phyloP scores from a whole-genome alignment of 2,888 invertebrate species.

The Drosophila lutescens region DNA sequence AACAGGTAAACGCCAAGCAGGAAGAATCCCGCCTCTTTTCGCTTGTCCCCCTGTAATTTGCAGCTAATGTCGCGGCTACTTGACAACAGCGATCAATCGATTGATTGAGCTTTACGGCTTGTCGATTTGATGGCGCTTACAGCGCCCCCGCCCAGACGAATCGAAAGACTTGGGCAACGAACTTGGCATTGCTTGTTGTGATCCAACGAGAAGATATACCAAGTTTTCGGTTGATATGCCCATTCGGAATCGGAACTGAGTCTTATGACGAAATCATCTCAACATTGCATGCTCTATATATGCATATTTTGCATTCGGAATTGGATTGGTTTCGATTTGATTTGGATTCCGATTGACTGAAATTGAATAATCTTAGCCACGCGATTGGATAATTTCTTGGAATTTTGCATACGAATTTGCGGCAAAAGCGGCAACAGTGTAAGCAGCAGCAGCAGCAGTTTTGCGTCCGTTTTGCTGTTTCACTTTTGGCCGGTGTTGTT shows the following conservation, averaged over 20 bases:
- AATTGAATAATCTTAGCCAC: slow-evolving; percentile 45
- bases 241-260: too few relatives aligned
- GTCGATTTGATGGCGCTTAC: not conserved
- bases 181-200: slow-evolving; percentile 52
- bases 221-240: too few relatives aligned
- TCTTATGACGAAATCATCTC: slow-evolving; percentile 11
- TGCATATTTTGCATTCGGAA: slow-evolving; percentile 10
- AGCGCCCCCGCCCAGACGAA: not conserved
- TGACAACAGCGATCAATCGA: not conserved
- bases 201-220: too few relatives aligned
- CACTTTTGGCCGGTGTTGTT: slow-evolving; percentile 38
- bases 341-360: slow-evolving; percentile 6
- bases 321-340: slow-evolving; percentile 1
- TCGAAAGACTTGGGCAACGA: slow-evolving; percentile 54
- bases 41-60: not conserved
- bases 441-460: slow-evolving; percentile 14
- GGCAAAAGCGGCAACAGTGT: slow-evolving; percentile 8
- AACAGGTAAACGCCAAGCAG: not conserved
- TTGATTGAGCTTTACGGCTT: not conserved
- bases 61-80: not conserved
- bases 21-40: not conserved
- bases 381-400: slow-evolving; percentile 59
- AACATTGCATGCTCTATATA: not conserved
- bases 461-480: slow-evolving; percentile 43
- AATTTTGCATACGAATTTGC: slow-evolving; percentile 58